Base-by-base conservation (phyloP, 2,113 vertebrate genomes). In the Ochotona princeps region DNA sequence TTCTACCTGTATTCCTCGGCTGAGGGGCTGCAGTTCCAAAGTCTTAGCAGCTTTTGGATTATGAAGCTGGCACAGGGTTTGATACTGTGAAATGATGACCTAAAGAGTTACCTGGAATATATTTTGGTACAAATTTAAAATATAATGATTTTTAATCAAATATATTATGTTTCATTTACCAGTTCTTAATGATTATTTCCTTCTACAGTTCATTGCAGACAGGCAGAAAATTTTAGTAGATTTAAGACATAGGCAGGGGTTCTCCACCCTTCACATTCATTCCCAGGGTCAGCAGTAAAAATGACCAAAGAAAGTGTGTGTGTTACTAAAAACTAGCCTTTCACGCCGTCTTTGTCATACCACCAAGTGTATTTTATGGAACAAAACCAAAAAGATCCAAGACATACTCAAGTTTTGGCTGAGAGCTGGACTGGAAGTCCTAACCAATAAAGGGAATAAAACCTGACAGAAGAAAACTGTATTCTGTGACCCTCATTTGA, bases 81-180 rank as follows among this genome's bases (percentile, higher is more conserved):
- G 92, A 91, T 75, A 70, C 51, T 95, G 54, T 92, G 66, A 87
- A 94, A 90, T 6, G 6, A 60, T 92, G 93, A 80, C 74, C 54
- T 92, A 57, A 92, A 72, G 67, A 87, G 80, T 38, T 95, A 69
- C 63, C 86, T 88, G 57, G 66, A 92, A 89, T 96, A 95, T 94
- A 91, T 97, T 97, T 95, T 97, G 95, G 74, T 90, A 96, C 82
- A 94, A 73, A 87, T 14, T 44, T 93, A 54, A 96, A 97, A 96
- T 97, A 97, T 97, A 97, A 66, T 85, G 95, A 88, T 90, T 49
- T 93, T 94, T 82, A 94, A 88, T n/a, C 87, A 7, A 70, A 49
- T 74, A 75, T 57, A n/a, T 57, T 47, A 13, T 72, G 47, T 92
- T 83, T 87, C 21, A 54, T 30, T 70, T 66, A 89, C 87, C 32